Conservation (phyloP, 2,888 invertebrate species). For the Ecliptopera silaceata region DNA sequence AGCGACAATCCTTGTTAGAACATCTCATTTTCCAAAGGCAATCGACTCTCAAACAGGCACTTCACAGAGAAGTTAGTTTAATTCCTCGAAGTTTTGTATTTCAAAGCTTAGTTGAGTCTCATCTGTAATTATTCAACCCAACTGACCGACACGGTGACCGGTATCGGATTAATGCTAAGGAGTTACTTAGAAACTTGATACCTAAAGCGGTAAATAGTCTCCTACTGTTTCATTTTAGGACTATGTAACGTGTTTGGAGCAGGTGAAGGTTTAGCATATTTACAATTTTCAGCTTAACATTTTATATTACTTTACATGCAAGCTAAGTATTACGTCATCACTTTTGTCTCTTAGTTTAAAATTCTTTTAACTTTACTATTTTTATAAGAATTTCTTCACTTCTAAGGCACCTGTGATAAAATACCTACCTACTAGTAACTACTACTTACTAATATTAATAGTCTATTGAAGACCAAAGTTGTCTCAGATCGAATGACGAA, state of each 20-base stretch:
- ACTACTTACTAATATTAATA: neutral
- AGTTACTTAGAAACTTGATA: constrained; percentile 44
- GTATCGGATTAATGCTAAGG: constrained; percentile 59
- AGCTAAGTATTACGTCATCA: too few relatives aligned
- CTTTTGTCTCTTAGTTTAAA: too few relatives aligned
- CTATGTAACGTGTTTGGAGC: too few relatives aligned
- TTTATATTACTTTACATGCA: too few relatives aligned
- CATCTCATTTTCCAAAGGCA: constrained; percentile 28
- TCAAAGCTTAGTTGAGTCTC: constrained; percentile 68
- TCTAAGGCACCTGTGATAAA: too few relatives aligned
- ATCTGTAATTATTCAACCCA: constrained; percentile 70
- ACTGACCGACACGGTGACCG: constrained; percentile 64
- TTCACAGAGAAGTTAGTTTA: constrained; percentile 50
- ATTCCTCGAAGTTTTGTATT: constrained; percentile 63
- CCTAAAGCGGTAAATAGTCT: neutral
- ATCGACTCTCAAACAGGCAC: constrained; percentile 35
- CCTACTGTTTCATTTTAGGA: too few relatives aligned
- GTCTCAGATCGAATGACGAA: constrained; percentile 50
- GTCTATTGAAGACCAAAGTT: constrained; percentile 38
- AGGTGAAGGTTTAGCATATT: too few relatives aligned
- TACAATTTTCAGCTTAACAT: too few relatives aligned
- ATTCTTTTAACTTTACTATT: too few relatives aligned
- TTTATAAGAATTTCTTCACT: too few relatives aligned
- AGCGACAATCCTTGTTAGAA: constrained; percentile 3
- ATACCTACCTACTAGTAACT: too few relatives aligned